These are phyloP conservation scores for Latrodectus elegans DNA, from an alignment of 2,888 invertebrate species.

Conservation along the genomic window DNA sequence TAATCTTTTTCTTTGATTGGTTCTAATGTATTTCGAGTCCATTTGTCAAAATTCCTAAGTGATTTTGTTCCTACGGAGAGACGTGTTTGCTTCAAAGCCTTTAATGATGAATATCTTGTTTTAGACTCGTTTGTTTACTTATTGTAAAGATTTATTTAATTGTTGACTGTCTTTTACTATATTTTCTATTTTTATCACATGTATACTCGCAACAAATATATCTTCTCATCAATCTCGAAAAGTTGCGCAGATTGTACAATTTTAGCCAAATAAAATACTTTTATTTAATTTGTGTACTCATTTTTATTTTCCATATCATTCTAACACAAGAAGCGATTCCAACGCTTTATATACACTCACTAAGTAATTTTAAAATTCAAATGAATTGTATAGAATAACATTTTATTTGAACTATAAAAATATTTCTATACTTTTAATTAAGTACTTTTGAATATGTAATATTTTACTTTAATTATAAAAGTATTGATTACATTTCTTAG, in stretches of 20 bases:
- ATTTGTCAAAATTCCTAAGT: no score
- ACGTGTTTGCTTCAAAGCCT: slow-evolving; percentile 19
- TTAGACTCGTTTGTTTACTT: slow-evolving; percentile 55
- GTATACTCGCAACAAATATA: slow-evolving; percentile 24
- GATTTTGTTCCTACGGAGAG: no score
- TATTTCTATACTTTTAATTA: no score
- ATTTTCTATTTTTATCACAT: slow-evolving; percentile 65
- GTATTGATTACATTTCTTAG: no score
- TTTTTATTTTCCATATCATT: neutral
- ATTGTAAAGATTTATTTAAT: slow-evolving; percentile 58
- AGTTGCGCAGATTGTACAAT: slow-evolving; percentile 57
- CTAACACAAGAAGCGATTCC: neutral
- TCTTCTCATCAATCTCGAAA: slow-evolving; percentile 16
- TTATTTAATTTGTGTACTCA: slow-evolving; percentile 28
- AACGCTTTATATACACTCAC: neutral
- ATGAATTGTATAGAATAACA: neutral
- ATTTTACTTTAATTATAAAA: no score
- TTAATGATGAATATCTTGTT: slow-evolving; percentile 50
- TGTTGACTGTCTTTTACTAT: slow-evolving; percentile 63
- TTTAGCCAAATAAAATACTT: slow-evolving; percentile 67
- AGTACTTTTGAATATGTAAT: no score
- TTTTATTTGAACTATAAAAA: no score
- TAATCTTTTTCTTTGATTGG: no score
- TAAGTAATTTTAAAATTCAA: neutral
- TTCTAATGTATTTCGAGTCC: no score